phyloP scores from a whole-genome alignment of 1,140 invertebrate genomes.

The Drosophila lini region DNA sequence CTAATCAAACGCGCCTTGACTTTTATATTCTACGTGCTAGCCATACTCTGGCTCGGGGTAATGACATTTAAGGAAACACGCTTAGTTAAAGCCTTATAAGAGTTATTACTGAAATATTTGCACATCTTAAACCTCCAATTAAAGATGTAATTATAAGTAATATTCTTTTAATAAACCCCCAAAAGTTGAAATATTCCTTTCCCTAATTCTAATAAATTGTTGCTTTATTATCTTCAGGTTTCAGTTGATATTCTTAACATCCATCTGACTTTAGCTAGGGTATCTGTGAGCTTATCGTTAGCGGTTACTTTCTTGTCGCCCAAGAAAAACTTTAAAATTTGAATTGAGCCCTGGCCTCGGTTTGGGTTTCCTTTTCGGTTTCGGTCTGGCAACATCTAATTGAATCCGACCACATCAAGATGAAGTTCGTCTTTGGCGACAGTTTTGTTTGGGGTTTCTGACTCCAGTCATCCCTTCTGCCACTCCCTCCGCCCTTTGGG shows the following conservation, averaged over 20 bases:
- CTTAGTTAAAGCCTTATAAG: not conserved
- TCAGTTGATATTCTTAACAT: not conserved
- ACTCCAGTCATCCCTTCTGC: constrained; percentile 11
- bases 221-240: not conserved
- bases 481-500: constrained; percentile 17
- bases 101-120: too few relatives aligned
- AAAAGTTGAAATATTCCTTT: too few relatives aligned
- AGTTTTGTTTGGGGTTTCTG: constrained; percentile 64
- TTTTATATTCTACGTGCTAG: constrained; percentile 31
- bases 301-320: constrained; percentile 1
- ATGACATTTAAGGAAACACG: not conserved
- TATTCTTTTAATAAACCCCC: not conserved
- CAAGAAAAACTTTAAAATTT: constrained; percentile 54
- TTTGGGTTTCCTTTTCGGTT: constrained; percentile 55
- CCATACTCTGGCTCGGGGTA: not conserved
- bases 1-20: constrained; percentile 57
- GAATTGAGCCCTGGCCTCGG: constrained; percentile 40
- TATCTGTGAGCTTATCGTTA: constrained; percentile 8
- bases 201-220: not conserved
- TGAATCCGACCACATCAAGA: constrained; percentile 78
- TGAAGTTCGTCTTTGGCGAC: constrained; percentile 76
- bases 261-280: not conserved
- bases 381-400: constrained; percentile 68
- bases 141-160: not conserved
- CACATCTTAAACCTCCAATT: too few relatives aligned